Base-by-base conservation (phyloP, 2,113 vertebrate species). In the Nymphicus hollandicus region DNA sequence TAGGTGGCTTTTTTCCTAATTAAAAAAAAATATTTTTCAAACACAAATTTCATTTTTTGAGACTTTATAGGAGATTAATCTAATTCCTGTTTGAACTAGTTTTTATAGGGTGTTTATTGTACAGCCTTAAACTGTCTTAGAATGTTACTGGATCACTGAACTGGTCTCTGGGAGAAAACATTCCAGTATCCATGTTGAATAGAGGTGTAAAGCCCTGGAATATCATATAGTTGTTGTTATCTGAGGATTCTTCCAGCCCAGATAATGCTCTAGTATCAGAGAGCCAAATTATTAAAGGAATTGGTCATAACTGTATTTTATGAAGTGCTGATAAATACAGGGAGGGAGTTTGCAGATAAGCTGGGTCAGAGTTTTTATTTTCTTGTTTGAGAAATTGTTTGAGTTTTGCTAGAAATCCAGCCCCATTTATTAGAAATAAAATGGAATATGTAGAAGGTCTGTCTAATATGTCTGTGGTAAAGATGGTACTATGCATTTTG, bases 21-120 rank as follows among this genome's bases (percentile, higher is more conserved):
- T 13, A 56, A 24, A 24, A n/a, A n/a, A 61, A 60, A 33, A 8
- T 3, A 4, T 12, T 55, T 73, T 76, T 69, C 31, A 41, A 56
- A 43, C 4, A 2, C 1, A 1, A 41, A 44, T 71, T 47, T 20
- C 0, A 0, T 43, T 53, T 91, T 81, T 52, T 35, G 29, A 66
- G 37, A 29, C 11, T 43, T 56, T 33, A 1, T 37, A 16, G 39
- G 55, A n/a, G n/a, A 11, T 78, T 28, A 71, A 27, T 73, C 23
- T 68, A 13, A 7, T 60, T 90, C 52, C 16, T 56, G 60, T 88
- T 71, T 52, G 35, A 72, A 46, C 4, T 23, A 16, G 7, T 39
- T 81, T 82, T 89, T 70, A 8, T 20, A 6, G 23, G 9, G 4
- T 73, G 43, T 77, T 92, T 70, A 25, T 66, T 8, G 6, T n/a